Base-by-base conservation (phyloP, 2,888 invertebrate genomes). In the Augiades crinisus region DNA sequence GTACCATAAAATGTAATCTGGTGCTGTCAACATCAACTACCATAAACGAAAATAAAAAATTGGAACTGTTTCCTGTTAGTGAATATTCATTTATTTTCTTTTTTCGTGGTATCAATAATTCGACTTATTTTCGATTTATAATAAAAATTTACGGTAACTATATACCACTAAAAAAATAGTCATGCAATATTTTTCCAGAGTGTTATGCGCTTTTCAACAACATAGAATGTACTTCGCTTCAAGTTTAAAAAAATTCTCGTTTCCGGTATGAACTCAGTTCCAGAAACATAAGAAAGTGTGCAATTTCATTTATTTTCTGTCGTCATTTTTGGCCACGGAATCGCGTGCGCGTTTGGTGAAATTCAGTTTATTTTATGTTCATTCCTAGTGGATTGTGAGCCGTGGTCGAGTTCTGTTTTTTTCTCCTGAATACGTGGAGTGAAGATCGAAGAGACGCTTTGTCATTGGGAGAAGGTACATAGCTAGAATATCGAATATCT, bases 291-390 rank as follows among this genome's bases (percentile, higher is more conserved):
- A 78, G 81, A 88, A 87, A 88, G 88, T 87, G 81, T 74, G 68
- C 68, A 77, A 78, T 84, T 86, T 87, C 85, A 84, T 87, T 87
- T 88, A 88, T 88, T 88, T 89, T 89, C 83, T 81, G 80, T 84
- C 83, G 83, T 87, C 81, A 75, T 80, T 78, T 81, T 84, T 81
- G 74, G 69, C 74, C 68, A 76, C 75, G 74, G 69, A 77, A 80
- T 73, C 80, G 83, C 80, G 77, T 76, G 71, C 59, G 71, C 67
- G 68, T 78, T 81, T 77, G 63, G 72, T 79, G 75, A 74, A 78
- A 78, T 77, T 72, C 65, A 67, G 67, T 78, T 78, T 77, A 78
- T 75, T 85, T 84, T 79, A 70, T 75, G 75, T 86, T 83, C 64
- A 62, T 73, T 73, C 61, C 60, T 73, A 71, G 65, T 70, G 55